These are phyloP conservation scores for Astyanax mexicanus DNA, from an alignment of 2,797 vertebrate species.

Conservation along the genomic window DNA sequence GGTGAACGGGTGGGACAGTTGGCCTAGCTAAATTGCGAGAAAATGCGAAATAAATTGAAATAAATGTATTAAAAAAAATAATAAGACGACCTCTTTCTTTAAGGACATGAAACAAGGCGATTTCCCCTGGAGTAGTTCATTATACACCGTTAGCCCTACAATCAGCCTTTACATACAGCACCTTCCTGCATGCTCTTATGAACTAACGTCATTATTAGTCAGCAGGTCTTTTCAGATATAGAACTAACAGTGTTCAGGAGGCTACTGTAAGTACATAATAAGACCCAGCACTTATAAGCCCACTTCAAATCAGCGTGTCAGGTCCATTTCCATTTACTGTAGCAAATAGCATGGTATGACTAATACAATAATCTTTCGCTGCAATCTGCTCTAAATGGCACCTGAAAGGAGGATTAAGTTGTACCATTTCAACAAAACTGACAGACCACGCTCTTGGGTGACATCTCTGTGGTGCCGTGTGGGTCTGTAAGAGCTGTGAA, in stretches of 20 bases:
- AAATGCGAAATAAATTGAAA: too few species aligned
- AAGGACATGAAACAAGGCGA: too few species aligned
- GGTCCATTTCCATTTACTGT: constrained; percentile 28
- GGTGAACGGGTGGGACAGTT: too few species aligned
- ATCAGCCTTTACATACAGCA: neutral
- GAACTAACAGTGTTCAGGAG: neutral
- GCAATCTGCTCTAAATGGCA: constrained; percentile 16
- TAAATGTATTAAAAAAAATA: too few species aligned
- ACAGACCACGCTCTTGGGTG: neutral
- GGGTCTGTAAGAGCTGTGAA: neutral
- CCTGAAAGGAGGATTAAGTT: constrained; percentile 11
- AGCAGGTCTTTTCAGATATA: constrained; percentile 1
- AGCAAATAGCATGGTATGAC: constrained; percentile 15
- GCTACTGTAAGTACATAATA: constrained; percentile 21
- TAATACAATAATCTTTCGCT: constrained; percentile 7
- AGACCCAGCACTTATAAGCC: constrained; percentile 2
- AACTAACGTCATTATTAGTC: constrained; percentile 1
- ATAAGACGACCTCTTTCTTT: too few species aligned
- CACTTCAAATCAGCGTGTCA: constrained; percentile 25
- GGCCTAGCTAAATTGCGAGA: too few species aligned
- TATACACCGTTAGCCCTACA: neutral
- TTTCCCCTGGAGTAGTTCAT: too few species aligned
- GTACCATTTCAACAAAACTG: constrained; percentile 23
- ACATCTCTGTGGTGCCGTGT: neutral
- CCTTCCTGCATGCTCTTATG: constrained; percentile 10